Conservation (phyloP, 2,888 invertebrate species). For the Rhagium mordax region DNA sequence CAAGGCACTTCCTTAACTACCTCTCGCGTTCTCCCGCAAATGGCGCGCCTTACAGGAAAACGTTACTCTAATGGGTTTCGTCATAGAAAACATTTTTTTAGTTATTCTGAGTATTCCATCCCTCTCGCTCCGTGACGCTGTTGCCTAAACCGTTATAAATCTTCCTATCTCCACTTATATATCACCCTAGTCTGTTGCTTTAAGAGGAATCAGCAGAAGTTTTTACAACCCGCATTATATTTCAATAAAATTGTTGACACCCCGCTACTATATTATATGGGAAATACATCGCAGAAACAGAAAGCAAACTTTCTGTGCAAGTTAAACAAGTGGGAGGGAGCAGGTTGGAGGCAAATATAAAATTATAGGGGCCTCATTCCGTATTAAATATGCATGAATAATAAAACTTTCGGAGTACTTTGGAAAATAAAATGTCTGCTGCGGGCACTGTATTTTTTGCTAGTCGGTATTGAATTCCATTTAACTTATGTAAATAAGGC, state of each 20-base stretch:
- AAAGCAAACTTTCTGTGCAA: constrained; percentile 23
- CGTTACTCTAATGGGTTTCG: background rate
- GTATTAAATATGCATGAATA: constrained; percentile 39
- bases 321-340: constrained; percentile 7
- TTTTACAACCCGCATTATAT: constrained; percentile 44
- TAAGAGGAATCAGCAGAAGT: constrained; percentile 28
- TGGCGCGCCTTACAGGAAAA: background rate
- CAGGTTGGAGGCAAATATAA: constrained; percentile 30
- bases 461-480: constrained; percentile 25
- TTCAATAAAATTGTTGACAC: constrained; percentile 48
- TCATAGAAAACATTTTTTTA: constrained; percentile 2
- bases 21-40: background rate
- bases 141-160: constrained; percentile 13
- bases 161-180: constrained; percentile 8
- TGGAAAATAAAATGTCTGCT: constrained; percentile 27
- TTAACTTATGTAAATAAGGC: constrained; percentile 24
- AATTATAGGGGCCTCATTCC: constrained; percentile 35
- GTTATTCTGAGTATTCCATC: constrained; percentile 3
- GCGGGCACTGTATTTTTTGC: constrained; percentile 23
- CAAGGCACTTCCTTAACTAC: background rate
- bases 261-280: constrained; percentile 42
- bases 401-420: constrained; percentile 29
- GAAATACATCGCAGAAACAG: constrained; percentile 36
- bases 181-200: constrained; percentile 18
- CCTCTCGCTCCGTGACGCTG: background rate